phyloP scores from a whole-genome alignment of 1,140 invertebrate species.

The Drosophila oshimai region DNA sequence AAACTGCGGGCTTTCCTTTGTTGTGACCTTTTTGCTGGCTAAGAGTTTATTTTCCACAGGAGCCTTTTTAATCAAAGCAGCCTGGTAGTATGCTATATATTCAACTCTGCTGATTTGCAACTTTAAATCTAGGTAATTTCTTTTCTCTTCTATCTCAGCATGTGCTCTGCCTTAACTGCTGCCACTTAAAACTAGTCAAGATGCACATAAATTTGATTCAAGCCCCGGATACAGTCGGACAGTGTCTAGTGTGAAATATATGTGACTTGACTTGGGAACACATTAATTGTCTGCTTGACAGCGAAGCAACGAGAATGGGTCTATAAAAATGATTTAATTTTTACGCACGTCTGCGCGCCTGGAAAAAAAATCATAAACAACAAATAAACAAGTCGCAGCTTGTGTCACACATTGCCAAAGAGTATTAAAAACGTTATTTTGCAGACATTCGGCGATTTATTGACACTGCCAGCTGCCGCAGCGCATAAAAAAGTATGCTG shows the following conservation, averaged over 20 bases:
- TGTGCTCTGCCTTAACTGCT: constrained; percentile 42
- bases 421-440: constrained; percentile 35
- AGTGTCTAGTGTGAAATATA: constrained; percentile 54
- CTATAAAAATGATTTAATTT: constrained; percentile 80
- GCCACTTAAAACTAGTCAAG: constrained; percentile 52
- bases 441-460: constrained; percentile 31
- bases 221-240: constrained; percentile 6
- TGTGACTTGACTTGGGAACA: constrained; percentile 26
- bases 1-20: background rate
- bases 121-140: constrained; percentile 33
- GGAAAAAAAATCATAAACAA: constrained; percentile 26
- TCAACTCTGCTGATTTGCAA: constrained; percentile 35
- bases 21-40: constrained; percentile 17
- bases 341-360: constrained; percentile 51
- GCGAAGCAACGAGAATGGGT: constrained; percentile 11
- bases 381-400: constrained; percentile 15
- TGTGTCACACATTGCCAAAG: constrained; percentile 21
- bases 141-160: constrained; percentile 24
- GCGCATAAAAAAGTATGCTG: constrained; percentile 18
- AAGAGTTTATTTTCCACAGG: constrained; percentile 16
- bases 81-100: constrained; percentile 40
- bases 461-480: constrained; percentile 13
- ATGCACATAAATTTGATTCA: constrained; percentile 49
- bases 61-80: constrained; percentile 58
- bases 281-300: constrained; percentile 65